Conservation (phyloP, 2,888 invertebrate genomes). For the Tricholauxania praeusta region DNA sequence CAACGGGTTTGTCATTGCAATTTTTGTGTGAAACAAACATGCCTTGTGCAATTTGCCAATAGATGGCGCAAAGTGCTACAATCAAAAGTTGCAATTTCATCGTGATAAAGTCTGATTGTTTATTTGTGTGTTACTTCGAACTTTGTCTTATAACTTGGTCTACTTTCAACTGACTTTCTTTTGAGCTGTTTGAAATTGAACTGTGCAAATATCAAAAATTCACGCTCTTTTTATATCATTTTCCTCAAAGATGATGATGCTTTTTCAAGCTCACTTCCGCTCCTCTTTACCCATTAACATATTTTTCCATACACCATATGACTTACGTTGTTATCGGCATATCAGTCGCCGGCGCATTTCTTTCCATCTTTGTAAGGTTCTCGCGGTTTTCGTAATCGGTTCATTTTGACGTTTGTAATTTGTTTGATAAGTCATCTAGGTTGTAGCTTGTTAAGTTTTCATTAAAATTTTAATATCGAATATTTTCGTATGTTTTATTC, state of each 20-base stretch:
- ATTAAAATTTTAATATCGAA: no score
- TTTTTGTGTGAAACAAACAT: slow-evolving; percentile 41
- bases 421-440: neutral
- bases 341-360: neutral
- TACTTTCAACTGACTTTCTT: no score
- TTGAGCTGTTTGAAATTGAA: no score
- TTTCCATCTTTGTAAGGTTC: neutral
- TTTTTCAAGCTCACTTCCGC: no score
- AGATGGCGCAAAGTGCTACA: neutral
- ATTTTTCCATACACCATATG: neutral
- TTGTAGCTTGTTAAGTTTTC: neutral
- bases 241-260: no score
- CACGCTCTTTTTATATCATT: no score
- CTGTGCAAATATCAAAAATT: no score
- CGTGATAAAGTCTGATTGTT: neutral
- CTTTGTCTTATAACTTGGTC: no score
- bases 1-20: slow-evolving; percentile 34
- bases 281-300: neutral
- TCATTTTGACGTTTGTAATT: slow-evolving; percentile 15
- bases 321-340: neutral
- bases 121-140: neutral
- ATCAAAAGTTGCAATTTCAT: slow-evolving; percentile 8
- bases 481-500: no score
- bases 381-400: slow-evolving; percentile 4
- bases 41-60: neutral